phyloP scores from a whole-genome alignment of 2,888 invertebrate genomes.

The Cryptus viduatorius region DNA sequence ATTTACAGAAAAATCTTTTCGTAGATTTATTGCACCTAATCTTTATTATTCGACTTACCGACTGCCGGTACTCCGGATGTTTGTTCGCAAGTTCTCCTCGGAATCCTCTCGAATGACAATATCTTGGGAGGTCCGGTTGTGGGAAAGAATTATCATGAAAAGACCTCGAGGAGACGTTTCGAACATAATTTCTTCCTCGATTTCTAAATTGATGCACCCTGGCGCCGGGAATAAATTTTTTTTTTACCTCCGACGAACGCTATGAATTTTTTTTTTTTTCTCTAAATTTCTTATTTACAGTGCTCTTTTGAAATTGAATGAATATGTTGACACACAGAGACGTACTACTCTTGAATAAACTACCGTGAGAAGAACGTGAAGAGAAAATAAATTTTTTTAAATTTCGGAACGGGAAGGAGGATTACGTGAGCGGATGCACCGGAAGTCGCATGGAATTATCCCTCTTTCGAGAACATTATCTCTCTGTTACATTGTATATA shows the following conservation, averaged over 20 bases:
- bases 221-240: slow-evolving; percentile 39
- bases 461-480: not conserved
- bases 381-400: not conserved
- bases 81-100: not conserved
- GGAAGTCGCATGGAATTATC: slow-evolving; percentile 10
- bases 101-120: slow-evolving; percentile 33
- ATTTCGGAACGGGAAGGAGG: not conserved
- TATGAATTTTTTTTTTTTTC: not conserved
- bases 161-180: not conserved
- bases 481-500: slow-evolving; percentile 40
- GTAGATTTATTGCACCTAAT: slow-evolving; percentile 25
- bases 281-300: not conserved
- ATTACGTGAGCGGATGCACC: slow-evolving; percentile 17
- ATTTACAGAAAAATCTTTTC: slow-evolving; percentile 4
- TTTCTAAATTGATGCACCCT: slow-evolving; percentile 6
- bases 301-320: not conserved
- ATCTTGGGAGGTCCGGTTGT: slow-evolving; percentile 21
- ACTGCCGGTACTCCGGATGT: slow-evolving; percentile 22
- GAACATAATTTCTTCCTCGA: not conserved
- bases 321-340: slow-evolving; percentile 14
- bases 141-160: slow-evolving; percentile 46
- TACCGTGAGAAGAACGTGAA: slow-evolving; percentile 42
- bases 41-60: slow-evolving; percentile 25
- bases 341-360: slow-evolving; percentile 49
- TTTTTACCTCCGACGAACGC: not conserved